A percentile compares a stretch with the other conserved stretches of the same genome.
These are phyloP conservation scores for Trimorus sp. DNA, from an alignment of 2,888 invertebrate species.

Conservation along the genomic window DNA sequence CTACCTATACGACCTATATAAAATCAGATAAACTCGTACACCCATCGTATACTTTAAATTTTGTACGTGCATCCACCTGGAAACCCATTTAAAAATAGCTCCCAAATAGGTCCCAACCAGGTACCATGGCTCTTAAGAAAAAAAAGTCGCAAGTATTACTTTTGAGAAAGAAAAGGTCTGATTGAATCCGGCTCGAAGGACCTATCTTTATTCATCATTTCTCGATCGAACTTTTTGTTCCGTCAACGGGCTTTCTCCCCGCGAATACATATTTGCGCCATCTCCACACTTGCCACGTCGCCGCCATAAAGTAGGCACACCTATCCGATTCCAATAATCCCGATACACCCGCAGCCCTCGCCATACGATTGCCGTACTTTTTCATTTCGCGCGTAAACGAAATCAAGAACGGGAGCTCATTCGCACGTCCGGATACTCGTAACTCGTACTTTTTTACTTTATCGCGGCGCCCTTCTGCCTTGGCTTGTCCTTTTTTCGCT, in stretches of 20 bases:
- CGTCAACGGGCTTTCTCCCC: neutral
- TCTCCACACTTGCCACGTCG: constrained; percentile 25
- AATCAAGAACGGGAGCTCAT: constrained; percentile 49
- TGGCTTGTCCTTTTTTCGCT: constrained; percentile 12
- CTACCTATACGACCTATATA: too few species aligned
- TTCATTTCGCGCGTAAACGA: constrained; percentile 49
- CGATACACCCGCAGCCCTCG: constrained; percentile 19
- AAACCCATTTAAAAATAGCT: too few species aligned
- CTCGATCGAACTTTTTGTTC: neutral
- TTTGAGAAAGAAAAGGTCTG: too few species aligned
- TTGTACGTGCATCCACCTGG: too few species aligned
- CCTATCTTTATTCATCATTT: constrained; percentile 9
- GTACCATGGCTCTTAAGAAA: too few species aligned
- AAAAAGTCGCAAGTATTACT: too few species aligned
- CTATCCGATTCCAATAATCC: constrained; percentile 42
- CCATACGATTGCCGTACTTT: constrained; percentile 38
- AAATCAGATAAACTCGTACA: too few species aligned
- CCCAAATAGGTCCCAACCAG: too few species aligned
- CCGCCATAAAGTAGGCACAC: constrained; percentile 38
- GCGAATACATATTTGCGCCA: constrained; percentile 9
- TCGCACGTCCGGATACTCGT: constrained; percentile 50
- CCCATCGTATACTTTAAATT: too few species aligned
- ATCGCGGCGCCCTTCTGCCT: constrained; percentile 9
- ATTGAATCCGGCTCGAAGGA: constrained; percentile 6
- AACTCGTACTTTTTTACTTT: constrained; percentile 46